Conservation (phyloP, 1,140 invertebrate genomes). For the Berghia stephanieae region DNA sequence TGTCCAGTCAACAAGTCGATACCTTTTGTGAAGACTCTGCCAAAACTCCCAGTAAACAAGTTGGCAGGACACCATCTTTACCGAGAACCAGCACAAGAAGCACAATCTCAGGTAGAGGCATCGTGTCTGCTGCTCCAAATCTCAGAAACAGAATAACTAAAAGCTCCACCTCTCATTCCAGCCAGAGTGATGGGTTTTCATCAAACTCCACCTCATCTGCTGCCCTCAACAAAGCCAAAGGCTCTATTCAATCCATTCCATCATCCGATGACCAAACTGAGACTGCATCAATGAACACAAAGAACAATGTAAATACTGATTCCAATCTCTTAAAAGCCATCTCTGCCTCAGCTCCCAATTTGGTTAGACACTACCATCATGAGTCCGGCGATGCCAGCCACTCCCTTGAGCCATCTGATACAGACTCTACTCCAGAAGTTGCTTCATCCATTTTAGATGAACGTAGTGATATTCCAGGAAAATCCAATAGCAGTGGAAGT, state of each 20-base stretch:
- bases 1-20: background rate
- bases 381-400: slow-evolving; percentile 35
- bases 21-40: background rate
- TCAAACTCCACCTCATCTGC: slow-evolving; percentile 23
- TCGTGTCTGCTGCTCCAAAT: too few relatives aligned
- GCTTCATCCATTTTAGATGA: slow-evolving; percentile 39
- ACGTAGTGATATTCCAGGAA: slow-evolving; percentile 46
- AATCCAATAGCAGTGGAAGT: slow-evolving; percentile 46
- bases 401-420: slow-evolving; percentile 18
- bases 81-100: too few relatives aligned
- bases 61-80: too few relatives aligned
- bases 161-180: too few relatives aligned
- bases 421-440: slow-evolving; percentile 11
- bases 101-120: too few relatives aligned
- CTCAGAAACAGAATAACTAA: too few relatives aligned
- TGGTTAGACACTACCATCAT: background rate
- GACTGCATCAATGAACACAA: too few relatives aligned
- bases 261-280: background rate
- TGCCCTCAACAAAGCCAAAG: slow-evolving; percentile 6
- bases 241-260: background rate
- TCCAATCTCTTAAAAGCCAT: background rate
- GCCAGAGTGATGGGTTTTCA: too few relatives aligned
- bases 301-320: background rate
- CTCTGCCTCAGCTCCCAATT: background rate
- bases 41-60: background rate